phyloP scores from a whole-genome alignment of 2,888 invertebrate genomes.

The Orchesellides sinensis region DNA sequence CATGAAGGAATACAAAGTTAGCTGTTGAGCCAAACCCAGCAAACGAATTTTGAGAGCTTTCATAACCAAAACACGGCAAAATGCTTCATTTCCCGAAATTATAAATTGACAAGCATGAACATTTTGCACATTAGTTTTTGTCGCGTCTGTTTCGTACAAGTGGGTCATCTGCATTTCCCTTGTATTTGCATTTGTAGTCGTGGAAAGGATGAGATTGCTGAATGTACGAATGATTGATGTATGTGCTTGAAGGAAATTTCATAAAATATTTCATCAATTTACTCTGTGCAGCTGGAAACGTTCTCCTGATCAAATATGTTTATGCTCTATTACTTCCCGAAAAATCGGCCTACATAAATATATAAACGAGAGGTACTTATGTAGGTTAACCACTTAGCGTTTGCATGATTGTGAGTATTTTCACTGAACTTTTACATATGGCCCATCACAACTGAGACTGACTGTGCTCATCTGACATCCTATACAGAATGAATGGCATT shows the following conservation, averaged over 20 bases:
- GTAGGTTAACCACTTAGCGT: neutral
- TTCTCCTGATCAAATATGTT: no score
- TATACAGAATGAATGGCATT: conserved; percentile 53
- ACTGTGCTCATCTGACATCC: conserved; percentile 46
- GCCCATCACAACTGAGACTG: conserved; percentile 24
- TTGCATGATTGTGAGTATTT: conserved; percentile 39
- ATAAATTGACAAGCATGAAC: no score
- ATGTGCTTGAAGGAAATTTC: conserved; percentile 31
- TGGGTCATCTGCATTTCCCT: conserved; percentile 19
- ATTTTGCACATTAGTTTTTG: conserved; percentile 2
- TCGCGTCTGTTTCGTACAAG: conserved; percentile 34
- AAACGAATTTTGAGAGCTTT: no score
- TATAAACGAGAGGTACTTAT: neutral
- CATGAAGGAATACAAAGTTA: no score
- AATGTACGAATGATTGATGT: conserved; percentile 46
- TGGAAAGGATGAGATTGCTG: neutral
- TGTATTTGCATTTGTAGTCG: conserved; percentile 8
- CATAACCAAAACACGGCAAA: no score
- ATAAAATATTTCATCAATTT: conserved; percentile 55
- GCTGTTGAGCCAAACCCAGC: no score
- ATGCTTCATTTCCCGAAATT: no score
- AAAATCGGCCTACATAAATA: neutral
- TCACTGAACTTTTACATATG: conserved; percentile 32
- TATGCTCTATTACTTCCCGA: neutral
- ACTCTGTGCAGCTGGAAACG: no score